phyloP scores from a whole-genome alignment of 1,140 invertebrate genomes.

The Ips nitidus region DNA sequence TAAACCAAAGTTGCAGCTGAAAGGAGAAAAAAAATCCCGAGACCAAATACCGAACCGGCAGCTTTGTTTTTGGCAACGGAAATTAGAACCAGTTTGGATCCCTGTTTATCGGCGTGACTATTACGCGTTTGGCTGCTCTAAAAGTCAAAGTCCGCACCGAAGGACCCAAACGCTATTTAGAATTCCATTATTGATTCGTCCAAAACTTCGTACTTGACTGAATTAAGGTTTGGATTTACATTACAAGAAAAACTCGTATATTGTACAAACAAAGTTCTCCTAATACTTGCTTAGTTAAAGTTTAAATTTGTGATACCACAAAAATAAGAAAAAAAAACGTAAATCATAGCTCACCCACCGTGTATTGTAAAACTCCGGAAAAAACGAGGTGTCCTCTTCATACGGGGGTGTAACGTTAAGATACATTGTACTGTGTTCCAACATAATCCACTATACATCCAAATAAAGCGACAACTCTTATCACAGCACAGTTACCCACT shows the following conservation, averaged over 20 bases:
- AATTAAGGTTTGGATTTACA: too few species aligned
- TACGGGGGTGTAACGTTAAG: slow-evolving; percentile 46
- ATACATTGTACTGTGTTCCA: slow-evolving; percentile 51
- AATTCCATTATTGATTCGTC: slow-evolving; percentile 19
- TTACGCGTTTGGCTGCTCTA: slow-evolving; percentile 18
- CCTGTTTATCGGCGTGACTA: slow-evolving; percentile 23
- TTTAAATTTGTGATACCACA: too few species aligned
- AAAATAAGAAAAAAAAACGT: too few species aligned
- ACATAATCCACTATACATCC: slow-evolving; percentile 45
- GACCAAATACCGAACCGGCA: neutral
- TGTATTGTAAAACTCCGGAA: slow-evolving; percentile 47
- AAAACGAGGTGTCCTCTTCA: slow-evolving; percentile 47
- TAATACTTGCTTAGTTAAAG: too few species aligned
- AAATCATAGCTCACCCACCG: slow-evolving; percentile 38
- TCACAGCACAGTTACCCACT: slow-evolving; percentile 37
- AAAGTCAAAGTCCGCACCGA: slow-evolving; percentile 29
- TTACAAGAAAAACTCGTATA: too few species aligned
- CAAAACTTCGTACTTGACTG: neutral
- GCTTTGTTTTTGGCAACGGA: slow-evolving; percentile 26
- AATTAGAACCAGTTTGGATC: slow-evolving; percentile 30
- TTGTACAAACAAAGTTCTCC: too few species aligned
- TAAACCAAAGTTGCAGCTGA: too few species aligned
- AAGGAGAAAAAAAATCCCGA: too few species aligned
- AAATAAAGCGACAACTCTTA: slow-evolving; percentile 14
- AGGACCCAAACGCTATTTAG: slow-evolving; percentile 15